Evolutionary conservation across 2,888 invertebrate genomes (phyloP).

Genomic region (Amiota minor): DNA sequence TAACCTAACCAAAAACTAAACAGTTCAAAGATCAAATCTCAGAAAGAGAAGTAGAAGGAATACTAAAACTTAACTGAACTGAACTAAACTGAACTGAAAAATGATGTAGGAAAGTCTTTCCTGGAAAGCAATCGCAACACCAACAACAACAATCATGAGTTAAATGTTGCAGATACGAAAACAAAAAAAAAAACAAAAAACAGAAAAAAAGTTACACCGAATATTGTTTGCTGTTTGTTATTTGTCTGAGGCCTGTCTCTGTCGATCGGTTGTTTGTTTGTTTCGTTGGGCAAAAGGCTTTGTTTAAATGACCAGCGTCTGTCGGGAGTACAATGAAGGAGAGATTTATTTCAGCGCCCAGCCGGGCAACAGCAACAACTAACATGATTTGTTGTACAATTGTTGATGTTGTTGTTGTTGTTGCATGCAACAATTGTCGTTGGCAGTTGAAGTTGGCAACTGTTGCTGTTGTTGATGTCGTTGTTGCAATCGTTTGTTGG

Average conservation of each 20-base stretch:
- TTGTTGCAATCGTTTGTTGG: slow-evolving; percentile 58
- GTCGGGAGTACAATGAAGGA: slow-evolving; percentile 22
- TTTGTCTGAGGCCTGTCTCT: slow-evolving; percentile 30
- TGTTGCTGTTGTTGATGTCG: slow-evolving; percentile 48
- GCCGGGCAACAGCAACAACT: slow-evolving; percentile 45
- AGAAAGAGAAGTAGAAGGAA: slow-evolving; percentile 18
- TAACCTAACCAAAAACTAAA: neutral
- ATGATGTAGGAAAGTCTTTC: slow-evolving; percentile 43
- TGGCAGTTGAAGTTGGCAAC: slow-evolving; percentile 18
- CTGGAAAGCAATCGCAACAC: slow-evolving; percentile 36
- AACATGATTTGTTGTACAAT: slow-evolving; percentile 23
- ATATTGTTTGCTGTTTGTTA: slow-evolving; percentile 7
- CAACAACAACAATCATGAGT: slow-evolving; percentile 20
- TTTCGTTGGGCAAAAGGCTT: slow-evolving; percentile 13
- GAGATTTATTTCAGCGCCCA: slow-evolving; percentile 56
- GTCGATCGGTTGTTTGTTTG: slow-evolving; percentile 30
- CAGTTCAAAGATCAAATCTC: slow-evolving; percentile 47
- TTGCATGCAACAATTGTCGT: slow-evolving; percentile 34
- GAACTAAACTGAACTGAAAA: neutral
- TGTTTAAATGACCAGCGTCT: slow-evolving; percentile 1
- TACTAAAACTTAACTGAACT: neutral
- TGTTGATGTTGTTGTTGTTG: slow-evolving; percentile 43
- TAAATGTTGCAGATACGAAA: slow-evolving; percentile 11
- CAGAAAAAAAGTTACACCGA: neutral
- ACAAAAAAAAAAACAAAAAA: neutral